A percentile compares a stretch with the other conserved stretches of the same genome.
Conservation (phyloP, 2,888 invertebrate genomes). For the Boloria euphrosyne region DNA sequence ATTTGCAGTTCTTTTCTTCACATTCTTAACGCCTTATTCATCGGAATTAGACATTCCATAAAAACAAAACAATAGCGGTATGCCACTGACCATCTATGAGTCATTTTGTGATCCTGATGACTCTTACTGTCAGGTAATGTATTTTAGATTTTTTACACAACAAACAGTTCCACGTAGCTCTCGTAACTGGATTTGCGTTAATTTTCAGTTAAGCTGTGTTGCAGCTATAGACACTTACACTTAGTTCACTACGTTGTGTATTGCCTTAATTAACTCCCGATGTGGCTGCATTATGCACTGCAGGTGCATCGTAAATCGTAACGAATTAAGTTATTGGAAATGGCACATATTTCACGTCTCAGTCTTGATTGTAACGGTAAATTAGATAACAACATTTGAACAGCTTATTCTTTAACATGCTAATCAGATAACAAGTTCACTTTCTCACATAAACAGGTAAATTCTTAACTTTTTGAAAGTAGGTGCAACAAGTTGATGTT, state of each 20-base stretch:
- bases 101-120: constrained; percentile 70
- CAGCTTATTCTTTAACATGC: constrained; percentile 51
- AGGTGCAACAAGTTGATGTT: constrained; percentile 54
- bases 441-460: constrained; percentile 70
- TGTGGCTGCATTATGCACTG: constrained; percentile 51
- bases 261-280: constrained; percentile 43
- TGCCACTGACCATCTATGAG: constrained; percentile 67
- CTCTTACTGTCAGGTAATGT: constrained; percentile 54
- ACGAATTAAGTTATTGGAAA: constrained; percentile 61
- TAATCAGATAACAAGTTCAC: constrained; percentile 61
- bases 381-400: constrained; percentile 56
- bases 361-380: constrained; percentile 67
- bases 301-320: constrained; percentile 78
- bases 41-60: constrained; percentile 60
- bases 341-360: constrained; percentile 63
- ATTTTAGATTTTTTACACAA: constrained; percentile 45
- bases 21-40: constrained; percentile 59
- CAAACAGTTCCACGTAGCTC: constrained; percentile 55
- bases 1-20: constrained; percentile 43
- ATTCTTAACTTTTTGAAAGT: constrained; percentile 67
- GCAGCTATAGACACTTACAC: constrained; percentile 58
- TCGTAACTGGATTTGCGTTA: constrained; percentile 59
- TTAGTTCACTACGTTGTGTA: constrained; percentile 45
- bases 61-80: constrained; percentile 73
- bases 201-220: constrained; percentile 54